Conservation (phyloP, 2,888 invertebrate genomes). For the Quadriops clusia region DNA sequence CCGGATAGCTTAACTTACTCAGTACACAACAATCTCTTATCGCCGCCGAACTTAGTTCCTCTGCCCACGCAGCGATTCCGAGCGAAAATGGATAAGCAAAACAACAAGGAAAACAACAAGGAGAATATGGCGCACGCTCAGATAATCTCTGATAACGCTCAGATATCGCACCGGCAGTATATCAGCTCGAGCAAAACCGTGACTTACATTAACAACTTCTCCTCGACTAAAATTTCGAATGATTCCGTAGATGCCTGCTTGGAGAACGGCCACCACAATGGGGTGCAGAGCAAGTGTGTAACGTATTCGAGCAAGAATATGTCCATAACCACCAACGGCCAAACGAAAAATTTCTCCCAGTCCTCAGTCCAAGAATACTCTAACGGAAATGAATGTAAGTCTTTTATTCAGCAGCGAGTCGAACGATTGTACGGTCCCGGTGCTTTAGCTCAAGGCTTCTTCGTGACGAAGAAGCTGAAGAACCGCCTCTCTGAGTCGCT, state of each 20-base stretch:
- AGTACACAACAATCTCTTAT: constrained; percentile 31
- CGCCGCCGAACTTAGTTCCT: constrained; percentile 36
- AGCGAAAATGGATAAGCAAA: constrained; percentile 10
- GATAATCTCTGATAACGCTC: too few relatives aligned
- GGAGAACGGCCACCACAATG: constrained; percentile 21
- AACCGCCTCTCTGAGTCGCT: constrained; percentile 29
- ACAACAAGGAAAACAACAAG: constrained; percentile 11
- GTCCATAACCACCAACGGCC: constrained; percentile 18
- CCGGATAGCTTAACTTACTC: constrained; percentile 19
- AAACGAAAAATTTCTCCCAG: constrained; percentile 21
- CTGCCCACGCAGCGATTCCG: too few relatives aligned
- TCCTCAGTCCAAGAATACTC: constrained; percentile 23
- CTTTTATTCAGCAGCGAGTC: constrained; percentile 80
- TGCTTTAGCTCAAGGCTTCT: constrained; percentile 74
- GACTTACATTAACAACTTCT: constrained; percentile 16
- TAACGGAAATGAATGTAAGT: constrained; percentile 45
- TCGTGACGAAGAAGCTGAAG: constrained; percentile 51
- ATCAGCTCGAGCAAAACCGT: constrained; percentile 20
- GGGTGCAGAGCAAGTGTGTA: constrained; percentile 14
- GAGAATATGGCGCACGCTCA: constrained; percentile 18
- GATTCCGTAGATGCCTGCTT: constrained; percentile 31
- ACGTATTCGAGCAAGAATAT: constrained; percentile 20
- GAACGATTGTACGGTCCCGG: constrained; percentile 82
- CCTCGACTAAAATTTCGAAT: constrained; percentile 24
- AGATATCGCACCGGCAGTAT: constrained; percentile 24